Conservation (phyloP, 2,888 invertebrate genomes). For the Thymelicus sylvestris region DNA sequence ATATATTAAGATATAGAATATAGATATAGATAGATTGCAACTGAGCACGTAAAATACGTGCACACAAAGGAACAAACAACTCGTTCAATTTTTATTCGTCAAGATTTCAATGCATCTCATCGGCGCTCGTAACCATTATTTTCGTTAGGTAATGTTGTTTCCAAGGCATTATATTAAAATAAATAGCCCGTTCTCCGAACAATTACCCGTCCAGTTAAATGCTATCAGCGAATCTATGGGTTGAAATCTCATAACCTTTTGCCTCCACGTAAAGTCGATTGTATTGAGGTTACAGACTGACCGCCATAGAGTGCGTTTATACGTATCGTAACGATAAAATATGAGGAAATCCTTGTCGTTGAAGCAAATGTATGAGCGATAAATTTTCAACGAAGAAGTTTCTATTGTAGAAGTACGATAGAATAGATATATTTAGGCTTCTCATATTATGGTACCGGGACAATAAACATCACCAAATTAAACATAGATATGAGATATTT, state of each 20-base stretch:
- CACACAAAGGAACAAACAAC: slow-evolving; percentile 36
- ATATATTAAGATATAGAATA: too few species aligned
- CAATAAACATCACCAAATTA: slow-evolving; percentile 3
- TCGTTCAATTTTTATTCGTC: slow-evolving; percentile 57
- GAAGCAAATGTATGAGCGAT: slow-evolving; percentile 10
- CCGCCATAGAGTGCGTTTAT: slow-evolving; percentile 53
- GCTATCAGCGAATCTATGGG: slow-evolving; percentile 80
- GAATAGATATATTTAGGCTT: slow-evolving; percentile 1
- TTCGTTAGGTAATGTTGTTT: slow-evolving; percentile 73
- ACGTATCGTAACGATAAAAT: slow-evolving; percentile 45
- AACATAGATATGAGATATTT: neutral
- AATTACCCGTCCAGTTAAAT: slow-evolving; percentile 78
- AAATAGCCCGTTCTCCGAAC: slow-evolving; percentile 79
- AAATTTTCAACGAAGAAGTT: slow-evolving; percentile 19
- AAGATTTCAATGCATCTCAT: slow-evolving; percentile 66
- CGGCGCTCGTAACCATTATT: slow-evolving; percentile 63
- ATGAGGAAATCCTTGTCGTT: slow-evolving; percentile 28
- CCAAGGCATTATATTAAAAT: slow-evolving; percentile 74
- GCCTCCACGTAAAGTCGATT: slow-evolving; percentile 71
- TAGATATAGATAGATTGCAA: too few species aligned
- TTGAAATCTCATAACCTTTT: slow-evolving; percentile 81
- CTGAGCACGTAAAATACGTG: neutral
- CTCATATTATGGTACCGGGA: neutral
- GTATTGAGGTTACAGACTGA: slow-evolving; percentile 51
- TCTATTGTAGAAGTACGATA: slow-evolving; percentile 18